These are phyloP conservation scores for Fopius arisanus DNA, from an alignment of 1,140 invertebrate genomes.

Conservation along the genomic window DNA sequence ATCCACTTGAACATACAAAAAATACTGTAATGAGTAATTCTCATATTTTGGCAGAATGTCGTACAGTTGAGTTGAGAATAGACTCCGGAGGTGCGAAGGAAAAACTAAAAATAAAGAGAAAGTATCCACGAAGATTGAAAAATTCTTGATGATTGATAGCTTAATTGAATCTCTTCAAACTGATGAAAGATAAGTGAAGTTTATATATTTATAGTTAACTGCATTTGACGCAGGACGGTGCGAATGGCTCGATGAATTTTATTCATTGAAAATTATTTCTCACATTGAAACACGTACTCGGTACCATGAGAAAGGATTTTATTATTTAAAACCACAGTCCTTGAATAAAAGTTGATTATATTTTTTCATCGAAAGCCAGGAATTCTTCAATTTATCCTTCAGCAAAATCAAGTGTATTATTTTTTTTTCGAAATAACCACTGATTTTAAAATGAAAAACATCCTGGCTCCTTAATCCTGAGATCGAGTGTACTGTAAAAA, in stretches of 20 bases:
- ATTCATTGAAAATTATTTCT: slow-evolving; percentile 7
- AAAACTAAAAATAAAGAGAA: neutral
- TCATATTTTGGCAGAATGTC: neutral
- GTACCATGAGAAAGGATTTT: slow-evolving; percentile 17
- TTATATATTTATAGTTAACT: neutral
- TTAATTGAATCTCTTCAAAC: neutral
- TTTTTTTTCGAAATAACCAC: neutral
- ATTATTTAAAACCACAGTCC: neutral
- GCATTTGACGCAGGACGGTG: slow-evolving; percentile 37
- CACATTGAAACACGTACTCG: slow-evolving; percentile 15
- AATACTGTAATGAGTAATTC: neutral
- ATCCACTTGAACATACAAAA: neutral
- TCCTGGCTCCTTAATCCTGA: neutral
- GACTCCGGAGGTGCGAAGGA: neutral
- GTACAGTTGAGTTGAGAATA: neutral
- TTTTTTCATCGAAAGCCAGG: slow-evolving; percentile 19
- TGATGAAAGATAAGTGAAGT: neutral
- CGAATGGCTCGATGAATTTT: slow-evolving; percentile 26
- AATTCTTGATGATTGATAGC: neutral
- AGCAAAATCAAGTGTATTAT: neutral
- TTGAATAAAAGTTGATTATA: slow-evolving; percentile 22
- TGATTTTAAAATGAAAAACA: neutral
- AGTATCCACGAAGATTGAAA: neutral
- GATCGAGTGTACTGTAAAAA: neutral
- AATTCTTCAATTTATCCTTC: slow-evolving; percentile 8